Evolutionary conservation across 2,888 invertebrate species (phyloP).

Genomic region (Neocrepidodera transversa): DNA sequence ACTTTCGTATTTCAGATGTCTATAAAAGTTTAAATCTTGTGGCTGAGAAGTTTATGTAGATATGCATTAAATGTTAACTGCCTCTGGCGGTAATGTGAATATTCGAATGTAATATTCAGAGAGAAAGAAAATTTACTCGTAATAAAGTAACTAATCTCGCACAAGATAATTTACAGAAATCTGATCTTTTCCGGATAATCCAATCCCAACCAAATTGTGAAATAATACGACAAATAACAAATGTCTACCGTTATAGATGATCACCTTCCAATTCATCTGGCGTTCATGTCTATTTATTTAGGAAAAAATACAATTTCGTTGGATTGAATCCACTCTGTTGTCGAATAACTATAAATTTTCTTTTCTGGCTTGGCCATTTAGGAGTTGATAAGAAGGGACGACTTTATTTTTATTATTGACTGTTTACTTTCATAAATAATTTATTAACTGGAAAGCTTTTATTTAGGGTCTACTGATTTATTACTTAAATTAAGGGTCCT

Average conservation of each 20-base stretch:
- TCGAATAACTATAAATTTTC: constrained; percentile 14
- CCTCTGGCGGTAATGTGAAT: too few species aligned
- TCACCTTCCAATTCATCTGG: constrained; percentile 1
- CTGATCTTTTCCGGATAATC: too few species aligned
- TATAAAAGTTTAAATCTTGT: too few species aligned
- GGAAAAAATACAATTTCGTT: constrained; percentile 11
- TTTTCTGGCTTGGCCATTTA: constrained; percentile 1
- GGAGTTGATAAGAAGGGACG: constrained; percentile 12
- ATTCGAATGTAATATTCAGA: too few species aligned
- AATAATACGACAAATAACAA: not conserved
- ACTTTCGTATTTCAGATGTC: too few species aligned
- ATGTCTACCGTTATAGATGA: not conserved
- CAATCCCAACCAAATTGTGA: not conserved
- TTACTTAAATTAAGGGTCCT: too few species aligned
- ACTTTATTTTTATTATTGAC: constrained; percentile 14
- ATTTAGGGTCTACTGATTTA: too few species aligned
- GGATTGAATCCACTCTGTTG: not conserved
- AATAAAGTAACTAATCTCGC: too few species aligned
- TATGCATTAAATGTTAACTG: too few species aligned
- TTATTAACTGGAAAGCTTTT: constrained; percentile 16
- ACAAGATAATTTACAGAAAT: too few species aligned
- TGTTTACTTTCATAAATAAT: constrained; percentile 11
- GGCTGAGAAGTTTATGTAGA: too few species aligned
- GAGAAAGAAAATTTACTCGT: too few species aligned
- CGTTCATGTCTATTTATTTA: constrained; percentile 3